Evolutionary conservation across 2,888 invertebrate species (phyloP).

Genomic region (Biston betularia): DNA sequence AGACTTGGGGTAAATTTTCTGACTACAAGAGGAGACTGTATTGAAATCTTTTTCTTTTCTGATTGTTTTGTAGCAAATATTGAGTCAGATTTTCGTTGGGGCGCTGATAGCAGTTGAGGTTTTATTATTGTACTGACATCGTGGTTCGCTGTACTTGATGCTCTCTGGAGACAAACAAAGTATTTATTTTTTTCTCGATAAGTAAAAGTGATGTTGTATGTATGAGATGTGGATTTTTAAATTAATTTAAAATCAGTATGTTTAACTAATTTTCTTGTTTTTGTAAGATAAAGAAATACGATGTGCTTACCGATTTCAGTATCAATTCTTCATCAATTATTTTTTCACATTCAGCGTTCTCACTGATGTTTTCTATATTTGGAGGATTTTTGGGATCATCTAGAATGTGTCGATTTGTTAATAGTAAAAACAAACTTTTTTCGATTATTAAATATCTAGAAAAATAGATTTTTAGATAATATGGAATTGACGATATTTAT

Average conservation of each 20-base stretch:
- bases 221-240: too few relatives aligned
- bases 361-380: neutral
- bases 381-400: slow-evolving; percentile 14
- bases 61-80: slow-evolving; percentile 12
- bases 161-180: slow-evolving; percentile 29
- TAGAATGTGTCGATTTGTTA: slow-evolving; percentile 13
- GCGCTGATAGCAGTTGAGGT: slow-evolving; percentile 12
- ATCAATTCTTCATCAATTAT: neutral
- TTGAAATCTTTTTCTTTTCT: slow-evolving; percentile 24
- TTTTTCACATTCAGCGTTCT: neutral
- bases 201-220: too few relatives aligned
- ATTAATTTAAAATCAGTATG: too few relatives aligned
- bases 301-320: slow-evolving; percentile 14
- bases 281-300: neutral
- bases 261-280: neutral
- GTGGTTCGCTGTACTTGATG: slow-evolving; percentile 29
- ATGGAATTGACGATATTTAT: too few relatives aligned
- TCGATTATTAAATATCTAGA: neutral
- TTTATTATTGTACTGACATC: slow-evolving; percentile 33
- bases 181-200: neutral
- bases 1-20: slow-evolving; percentile 26
- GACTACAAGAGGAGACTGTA: slow-evolving; percentile 26
- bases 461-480: neutral
- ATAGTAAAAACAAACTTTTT: neutral
- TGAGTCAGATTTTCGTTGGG: slow-evolving; percentile 8